These are phyloP conservation scores for Brachyptera risi DNA, from an alignment of 2,888 invertebrate species.

Conservation along the genomic window DNA sequence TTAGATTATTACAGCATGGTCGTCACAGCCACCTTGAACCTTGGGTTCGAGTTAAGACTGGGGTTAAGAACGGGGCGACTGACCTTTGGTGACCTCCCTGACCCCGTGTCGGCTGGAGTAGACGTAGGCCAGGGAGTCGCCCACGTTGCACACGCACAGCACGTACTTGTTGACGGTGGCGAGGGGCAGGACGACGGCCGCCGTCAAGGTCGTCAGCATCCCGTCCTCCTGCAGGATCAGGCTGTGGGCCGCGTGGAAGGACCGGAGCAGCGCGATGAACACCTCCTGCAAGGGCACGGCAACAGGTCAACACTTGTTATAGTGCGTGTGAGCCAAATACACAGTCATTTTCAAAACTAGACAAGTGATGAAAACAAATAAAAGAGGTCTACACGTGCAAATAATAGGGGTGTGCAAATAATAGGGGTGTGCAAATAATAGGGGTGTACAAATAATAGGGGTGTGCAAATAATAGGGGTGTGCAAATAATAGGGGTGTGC, in stretches of 20 bases:
- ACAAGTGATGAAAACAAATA: too few relatives aligned
- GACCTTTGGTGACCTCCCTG: slow-evolving; percentile 62
- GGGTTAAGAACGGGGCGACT: too few relatives aligned
- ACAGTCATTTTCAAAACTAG: too few relatives aligned
- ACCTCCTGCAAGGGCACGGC: slow-evolving; percentile 56
- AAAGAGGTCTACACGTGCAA: too few relatives aligned
- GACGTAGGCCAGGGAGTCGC: slow-evolving; percentile 85
- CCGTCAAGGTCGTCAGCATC: slow-evolving; percentile 77
- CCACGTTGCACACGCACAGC: slow-evolving; percentile 84
- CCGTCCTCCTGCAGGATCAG: slow-evolving; percentile 79
- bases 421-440: too few relatives aligned
- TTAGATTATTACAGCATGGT: too few relatives aligned
- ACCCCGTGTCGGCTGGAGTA: slow-evolving; percentile 74
- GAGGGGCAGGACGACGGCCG: slow-evolving; percentile 68
- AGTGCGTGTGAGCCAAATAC: background rate
- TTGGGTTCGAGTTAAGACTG: too few relatives aligned
- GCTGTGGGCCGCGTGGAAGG: slow-evolving; percentile 81
- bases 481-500: too few relatives aligned
- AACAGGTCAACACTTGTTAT: background rate
- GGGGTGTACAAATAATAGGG: too few relatives aligned
- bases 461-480: too few relatives aligned
- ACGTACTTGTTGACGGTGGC: slow-evolving; percentile 52
- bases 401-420: too few relatives aligned
- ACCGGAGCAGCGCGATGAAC: slow-evolving; percentile 69
- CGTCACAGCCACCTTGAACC: too few relatives aligned